Percentiles rank a stretch among this genome's conserved stretches.
Conservation (phyloP, 2,888 invertebrate genomes). For the Ennomos fuscantarius region DNA sequence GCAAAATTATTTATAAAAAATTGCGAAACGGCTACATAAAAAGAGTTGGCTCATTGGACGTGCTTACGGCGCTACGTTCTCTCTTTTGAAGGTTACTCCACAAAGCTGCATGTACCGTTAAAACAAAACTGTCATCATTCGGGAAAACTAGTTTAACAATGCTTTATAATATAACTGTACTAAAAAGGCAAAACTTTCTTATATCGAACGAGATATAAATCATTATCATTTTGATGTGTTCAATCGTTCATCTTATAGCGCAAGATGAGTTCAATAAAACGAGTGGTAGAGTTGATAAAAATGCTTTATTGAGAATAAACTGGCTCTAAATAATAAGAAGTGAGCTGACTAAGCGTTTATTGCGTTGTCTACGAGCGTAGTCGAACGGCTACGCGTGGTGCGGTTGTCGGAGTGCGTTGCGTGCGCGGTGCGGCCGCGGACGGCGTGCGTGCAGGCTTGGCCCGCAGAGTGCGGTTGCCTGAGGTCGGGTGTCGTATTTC, state of each 20-base stretch:
- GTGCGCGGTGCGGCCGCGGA: conserved; percentile 40
- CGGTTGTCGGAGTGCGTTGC: conserved; percentile 40
- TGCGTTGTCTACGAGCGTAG: conserved; percentile 44
- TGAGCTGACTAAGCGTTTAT: conserved; percentile 12
- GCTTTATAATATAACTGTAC: conserved; percentile 46
- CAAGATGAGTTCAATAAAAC: conserved; percentile 27
- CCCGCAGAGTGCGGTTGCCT: conserved; percentile 63
- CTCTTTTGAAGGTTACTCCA: conserved; percentile 79
- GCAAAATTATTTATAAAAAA: conserved; percentile 80
- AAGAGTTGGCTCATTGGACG: conserved; percentile 82
- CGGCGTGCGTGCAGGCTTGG: conserved; percentile 52
- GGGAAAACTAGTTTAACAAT: conserved; percentile 63
- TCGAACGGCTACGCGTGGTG: conserved; percentile 41
- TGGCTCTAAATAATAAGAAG: conserved; percentile 21
- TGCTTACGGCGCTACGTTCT: conserved; percentile 78
- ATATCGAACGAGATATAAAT: conserved; percentile 25
- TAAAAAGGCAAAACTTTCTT: conserved; percentile 30
- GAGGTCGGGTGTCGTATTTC: conserved; percentile 82
- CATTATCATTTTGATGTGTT: conserved; percentile 25
- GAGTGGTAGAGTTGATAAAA: conserved; percentile 6
- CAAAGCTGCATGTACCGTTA: conserved; percentile 72
- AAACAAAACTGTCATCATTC: conserved; percentile 73
- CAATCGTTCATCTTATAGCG: conserved; percentile 19
- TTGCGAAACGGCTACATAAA: conserved; percentile 78
- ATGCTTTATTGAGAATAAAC: conserved; percentile 29